These are phyloP conservation scores for Acronicta aceris DNA, from an alignment of 2,888 invertebrate species.

Conservation along the genomic window DNA sequence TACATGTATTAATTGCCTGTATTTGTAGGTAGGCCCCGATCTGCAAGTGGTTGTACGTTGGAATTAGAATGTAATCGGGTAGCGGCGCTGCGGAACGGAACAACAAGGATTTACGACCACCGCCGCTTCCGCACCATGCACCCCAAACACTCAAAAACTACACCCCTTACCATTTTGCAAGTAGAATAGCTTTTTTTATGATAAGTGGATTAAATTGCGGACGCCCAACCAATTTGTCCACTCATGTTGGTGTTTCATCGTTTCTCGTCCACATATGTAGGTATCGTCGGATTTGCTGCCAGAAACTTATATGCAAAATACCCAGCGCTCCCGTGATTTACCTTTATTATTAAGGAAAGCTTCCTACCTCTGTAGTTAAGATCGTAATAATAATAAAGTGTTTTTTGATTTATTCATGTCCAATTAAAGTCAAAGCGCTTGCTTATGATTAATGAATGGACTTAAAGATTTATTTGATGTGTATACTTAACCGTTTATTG, in stretches of 20 bases:
- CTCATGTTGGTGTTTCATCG: slow-evolving; percentile 43
- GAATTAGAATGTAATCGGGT: slow-evolving; percentile 70
- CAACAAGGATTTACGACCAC: slow-evolving; percentile 68
- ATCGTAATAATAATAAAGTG: slow-evolving; percentile 42
- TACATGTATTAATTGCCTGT: slow-evolving; percentile 62
- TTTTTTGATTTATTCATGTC: slow-evolving; percentile 52
- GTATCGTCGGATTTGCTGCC: slow-evolving; percentile 12
- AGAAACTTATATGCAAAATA: slow-evolving; percentile 38
- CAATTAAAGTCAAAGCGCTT: slow-evolving; percentile 44
- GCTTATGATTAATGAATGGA: slow-evolving; percentile 42
- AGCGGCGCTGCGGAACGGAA: slow-evolving; percentile 63
- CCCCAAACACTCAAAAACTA: slow-evolving; percentile 69
- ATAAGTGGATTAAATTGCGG: slow-evolving; percentile 58
- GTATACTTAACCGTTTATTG: slow-evolving; percentile 30
- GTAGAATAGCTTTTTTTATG: slow-evolving; percentile 63
- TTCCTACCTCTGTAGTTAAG: slow-evolving; percentile 21
- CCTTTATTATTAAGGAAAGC: slow-evolving; percentile 27
- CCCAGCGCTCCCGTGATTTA: slow-evolving; percentile 18
- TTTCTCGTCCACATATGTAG: slow-evolving; percentile 32
- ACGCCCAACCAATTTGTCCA: slow-evolving; percentile 55
- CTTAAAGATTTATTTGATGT: slow-evolving; percentile 34
- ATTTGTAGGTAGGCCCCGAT: slow-evolving; percentile 56
- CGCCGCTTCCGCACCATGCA: slow-evolving; percentile 67
- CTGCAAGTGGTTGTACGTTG: slow-evolving; percentile 52
- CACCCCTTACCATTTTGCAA: slow-evolving; percentile 60